Evolutionary conservation across 1,140 invertebrate genomes (phyloP).

Genomic region (Rhopalosiphum padi): DNA sequence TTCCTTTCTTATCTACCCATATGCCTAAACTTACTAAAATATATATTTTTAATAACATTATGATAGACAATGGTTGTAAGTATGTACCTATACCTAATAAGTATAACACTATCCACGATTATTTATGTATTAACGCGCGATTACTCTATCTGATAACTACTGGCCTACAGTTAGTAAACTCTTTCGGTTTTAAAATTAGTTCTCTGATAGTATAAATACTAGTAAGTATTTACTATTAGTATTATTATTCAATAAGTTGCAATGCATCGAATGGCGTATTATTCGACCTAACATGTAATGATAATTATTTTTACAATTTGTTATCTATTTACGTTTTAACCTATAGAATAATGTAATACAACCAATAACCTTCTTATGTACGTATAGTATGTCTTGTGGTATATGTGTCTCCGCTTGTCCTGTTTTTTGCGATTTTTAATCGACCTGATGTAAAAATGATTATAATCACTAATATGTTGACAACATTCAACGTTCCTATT

Average conservation of each 20-base stretch:
- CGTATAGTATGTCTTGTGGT: not conserved
- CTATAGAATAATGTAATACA: not conserved
- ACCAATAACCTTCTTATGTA: not conserved
- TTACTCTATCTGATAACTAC: not conserved
- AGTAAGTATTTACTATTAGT: not conserved
- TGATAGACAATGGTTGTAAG: not conserved
- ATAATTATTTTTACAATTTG: not conserved
- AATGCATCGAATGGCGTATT: not conserved
- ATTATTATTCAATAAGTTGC: slow-evolving; percentile 17
- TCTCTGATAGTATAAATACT: not conserved
- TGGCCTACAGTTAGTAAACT: not conserved
- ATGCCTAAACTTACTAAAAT: not conserved
- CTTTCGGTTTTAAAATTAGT: not conserved
- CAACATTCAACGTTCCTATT: too few relatives aligned
- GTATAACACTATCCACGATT: not conserved
- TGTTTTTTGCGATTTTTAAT: not conserved
- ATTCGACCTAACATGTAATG: not conserved
- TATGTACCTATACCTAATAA: not conserved
- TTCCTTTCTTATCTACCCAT: not conserved
- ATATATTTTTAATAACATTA: not conserved
- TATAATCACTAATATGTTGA: not conserved
- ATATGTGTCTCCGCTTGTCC: not conserved
- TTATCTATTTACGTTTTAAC: not conserved
- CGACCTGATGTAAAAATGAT: too few relatives aligned
- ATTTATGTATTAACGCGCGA: not conserved